Conservation (phyloP, 1,140 invertebrate species). For the Periplaneta americana region DNA sequence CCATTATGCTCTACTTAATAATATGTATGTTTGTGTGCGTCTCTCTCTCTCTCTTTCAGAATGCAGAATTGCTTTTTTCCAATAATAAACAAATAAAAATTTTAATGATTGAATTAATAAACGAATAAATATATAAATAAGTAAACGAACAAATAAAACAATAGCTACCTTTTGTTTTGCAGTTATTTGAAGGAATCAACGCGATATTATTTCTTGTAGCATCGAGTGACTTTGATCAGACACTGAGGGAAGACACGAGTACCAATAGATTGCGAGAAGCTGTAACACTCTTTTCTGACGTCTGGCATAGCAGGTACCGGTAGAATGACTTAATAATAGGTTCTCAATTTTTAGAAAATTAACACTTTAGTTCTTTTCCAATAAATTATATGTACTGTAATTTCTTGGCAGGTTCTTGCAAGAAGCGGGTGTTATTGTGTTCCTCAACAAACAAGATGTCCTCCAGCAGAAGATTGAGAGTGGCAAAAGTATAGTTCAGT, state of each 20-base stretch:
- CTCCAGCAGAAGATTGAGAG: conserved; percentile 61
- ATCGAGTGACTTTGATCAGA: conserved; percentile 71
- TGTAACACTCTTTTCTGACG: conserved; percentile 63
- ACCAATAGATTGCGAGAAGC: conserved; percentile 68
- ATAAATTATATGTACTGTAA: conserved; percentile 9
- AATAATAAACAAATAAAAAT: no score
- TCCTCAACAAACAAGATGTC: conserved; percentile 79
- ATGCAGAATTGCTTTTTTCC: no score
- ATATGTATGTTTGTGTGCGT: no score
- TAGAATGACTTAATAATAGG: no score
- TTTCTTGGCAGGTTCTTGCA: conserved; percentile 53
- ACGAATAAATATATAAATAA: no score
- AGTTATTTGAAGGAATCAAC: conserved; percentile 76
- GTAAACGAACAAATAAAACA: no score
- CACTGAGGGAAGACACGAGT: conserved; percentile 58
- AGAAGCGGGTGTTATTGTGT: conserved; percentile 69
- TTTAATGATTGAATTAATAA: no score
- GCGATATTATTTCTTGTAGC: conserved; percentile 74
- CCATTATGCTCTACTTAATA: no score
- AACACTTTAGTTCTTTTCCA: no score
- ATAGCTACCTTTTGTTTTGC: no score
- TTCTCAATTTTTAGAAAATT: no score
- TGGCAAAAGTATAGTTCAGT: conserved; percentile 52
- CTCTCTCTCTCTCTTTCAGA: no score
- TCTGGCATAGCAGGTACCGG: conserved; percentile 74